Conservation (phyloP, 2,113 vertebrate genomes). For the Aramus guarauna region DNA sequence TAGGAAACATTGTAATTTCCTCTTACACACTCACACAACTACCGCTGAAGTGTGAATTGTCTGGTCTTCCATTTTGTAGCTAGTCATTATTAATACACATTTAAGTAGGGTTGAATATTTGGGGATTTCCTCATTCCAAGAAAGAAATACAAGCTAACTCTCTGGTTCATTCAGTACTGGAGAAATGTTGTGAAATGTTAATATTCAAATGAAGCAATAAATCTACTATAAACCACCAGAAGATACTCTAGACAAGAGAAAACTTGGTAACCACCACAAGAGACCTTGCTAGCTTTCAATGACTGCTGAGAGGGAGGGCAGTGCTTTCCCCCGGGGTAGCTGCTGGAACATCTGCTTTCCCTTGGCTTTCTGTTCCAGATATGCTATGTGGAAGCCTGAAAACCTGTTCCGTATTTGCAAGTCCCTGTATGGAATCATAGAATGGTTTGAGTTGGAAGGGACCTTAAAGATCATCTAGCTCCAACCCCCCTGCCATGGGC, state of each 20-base stretch:
- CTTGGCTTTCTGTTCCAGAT: not conserved
- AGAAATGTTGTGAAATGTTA: not conserved
- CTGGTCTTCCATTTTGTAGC: not conserved
- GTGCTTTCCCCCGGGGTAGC: not conserved
- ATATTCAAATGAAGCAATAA: not conserved
- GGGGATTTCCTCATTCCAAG: not conserved
- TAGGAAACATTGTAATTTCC: not conserved
- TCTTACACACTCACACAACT: not conserved
- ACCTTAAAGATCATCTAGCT: no score
- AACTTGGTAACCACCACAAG: not conserved
- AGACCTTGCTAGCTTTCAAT: not conserved
- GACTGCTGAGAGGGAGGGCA: not conserved
- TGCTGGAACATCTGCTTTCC: not conserved
- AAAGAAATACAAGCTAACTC: not conserved
- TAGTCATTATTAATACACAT: not conserved
- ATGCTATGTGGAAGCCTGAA: not conserved
- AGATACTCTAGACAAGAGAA: not conserved
- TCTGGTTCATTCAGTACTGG: not conserved
- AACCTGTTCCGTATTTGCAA: not conserved
- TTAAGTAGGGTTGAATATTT: not conserved
- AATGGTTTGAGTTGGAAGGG: no score
- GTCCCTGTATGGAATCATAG: not conserved
- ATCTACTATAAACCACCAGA: not conserved
- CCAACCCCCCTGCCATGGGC: no score
- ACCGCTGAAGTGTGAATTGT: not conserved